Evolutionary conservation across 2,888 invertebrate species (phyloP).

Genomic region (Phymatocera aterrima): DNA sequence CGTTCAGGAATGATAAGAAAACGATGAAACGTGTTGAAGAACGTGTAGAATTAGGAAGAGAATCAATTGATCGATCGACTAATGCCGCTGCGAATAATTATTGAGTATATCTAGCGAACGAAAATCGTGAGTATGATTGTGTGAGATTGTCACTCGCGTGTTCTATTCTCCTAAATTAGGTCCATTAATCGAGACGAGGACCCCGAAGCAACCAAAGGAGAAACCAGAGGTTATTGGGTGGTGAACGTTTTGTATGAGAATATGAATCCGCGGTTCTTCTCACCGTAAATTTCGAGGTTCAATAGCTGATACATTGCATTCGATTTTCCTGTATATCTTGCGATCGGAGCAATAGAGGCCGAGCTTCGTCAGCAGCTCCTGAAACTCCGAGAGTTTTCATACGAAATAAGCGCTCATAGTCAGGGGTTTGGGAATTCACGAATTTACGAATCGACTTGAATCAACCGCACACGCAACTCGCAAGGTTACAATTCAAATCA

Average conservation of each 20-base stretch:
- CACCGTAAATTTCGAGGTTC: not conserved
- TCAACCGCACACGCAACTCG: no score
- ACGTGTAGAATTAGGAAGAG: no score
- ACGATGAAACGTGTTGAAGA: no score
- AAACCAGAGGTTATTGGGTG: not conserved
- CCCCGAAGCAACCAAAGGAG: not conserved
- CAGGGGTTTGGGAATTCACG: not conserved
- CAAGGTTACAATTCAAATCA: no score
- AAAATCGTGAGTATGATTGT: no score
- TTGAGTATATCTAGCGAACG: no score
- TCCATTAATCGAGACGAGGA: not conserved
- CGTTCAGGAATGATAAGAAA: not conserved
- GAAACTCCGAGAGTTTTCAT: not conserved
- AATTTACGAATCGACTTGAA: no score
- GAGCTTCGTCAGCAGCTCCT: not conserved
- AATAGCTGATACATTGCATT: slow-evolving; percentile 1
- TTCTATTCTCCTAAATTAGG: not conserved
- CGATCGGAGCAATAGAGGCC: not conserved
- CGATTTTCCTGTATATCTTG: slow-evolving; percentile 10
- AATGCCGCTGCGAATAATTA: no score
- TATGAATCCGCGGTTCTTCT: not conserved
- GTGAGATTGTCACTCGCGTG: not conserved
- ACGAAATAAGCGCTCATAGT: not conserved
- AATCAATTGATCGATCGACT: no score
- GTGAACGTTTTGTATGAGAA: not conserved